Evolutionary conservation across 2,113 vertebrate genomes (phyloP).

Genomic region (Pogonocichla stellata): DNA sequence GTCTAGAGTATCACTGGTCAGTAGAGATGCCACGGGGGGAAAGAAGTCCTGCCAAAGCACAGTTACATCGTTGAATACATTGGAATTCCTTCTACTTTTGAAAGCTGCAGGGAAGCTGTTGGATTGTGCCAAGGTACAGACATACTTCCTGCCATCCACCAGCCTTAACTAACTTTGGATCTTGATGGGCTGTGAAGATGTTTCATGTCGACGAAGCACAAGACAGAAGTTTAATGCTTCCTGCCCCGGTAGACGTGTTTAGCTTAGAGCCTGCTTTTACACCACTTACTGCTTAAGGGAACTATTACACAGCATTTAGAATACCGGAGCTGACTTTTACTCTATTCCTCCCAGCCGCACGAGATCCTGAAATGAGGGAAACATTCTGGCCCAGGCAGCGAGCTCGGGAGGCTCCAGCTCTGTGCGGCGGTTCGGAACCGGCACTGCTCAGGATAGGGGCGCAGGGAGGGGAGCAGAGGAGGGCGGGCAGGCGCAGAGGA

Average conservation of each 20-base stretch:
- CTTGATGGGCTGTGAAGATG: neutral
- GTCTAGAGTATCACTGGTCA: neutral
- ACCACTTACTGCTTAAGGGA: neutral
- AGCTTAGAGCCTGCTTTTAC: neutral
- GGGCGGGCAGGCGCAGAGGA: rapidly evolving
- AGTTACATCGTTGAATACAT: rapidly evolving
- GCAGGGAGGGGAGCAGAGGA: neutral
- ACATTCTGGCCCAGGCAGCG: too few relatives aligned
- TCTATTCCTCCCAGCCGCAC: neutral
- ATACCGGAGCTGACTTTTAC: neutral
- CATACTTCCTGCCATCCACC: neutral
- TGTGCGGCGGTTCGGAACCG: rapidly evolving
- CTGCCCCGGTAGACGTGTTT: rapidly evolving
- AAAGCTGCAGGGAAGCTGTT: neutral
- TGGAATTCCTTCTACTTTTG: neutral
- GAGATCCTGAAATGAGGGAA: neutral
- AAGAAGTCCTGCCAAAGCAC: neutral
- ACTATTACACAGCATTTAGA: too few relatives aligned
- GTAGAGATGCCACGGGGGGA: rapidly evolving
- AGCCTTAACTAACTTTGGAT: neutral
- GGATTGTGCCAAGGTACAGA: neutral
- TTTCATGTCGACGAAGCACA: neutral
- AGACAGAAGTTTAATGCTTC: neutral
- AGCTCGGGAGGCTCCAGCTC: rapidly evolving
- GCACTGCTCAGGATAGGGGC: rapidly evolving